A percentile compares a stretch with the other conserved stretches of the same genome.
These are phyloP conservation scores for Sminthurides bifidus DNA, from an alignment of 1,140 invertebrate genomes.

Conservation along the genomic window DNA sequence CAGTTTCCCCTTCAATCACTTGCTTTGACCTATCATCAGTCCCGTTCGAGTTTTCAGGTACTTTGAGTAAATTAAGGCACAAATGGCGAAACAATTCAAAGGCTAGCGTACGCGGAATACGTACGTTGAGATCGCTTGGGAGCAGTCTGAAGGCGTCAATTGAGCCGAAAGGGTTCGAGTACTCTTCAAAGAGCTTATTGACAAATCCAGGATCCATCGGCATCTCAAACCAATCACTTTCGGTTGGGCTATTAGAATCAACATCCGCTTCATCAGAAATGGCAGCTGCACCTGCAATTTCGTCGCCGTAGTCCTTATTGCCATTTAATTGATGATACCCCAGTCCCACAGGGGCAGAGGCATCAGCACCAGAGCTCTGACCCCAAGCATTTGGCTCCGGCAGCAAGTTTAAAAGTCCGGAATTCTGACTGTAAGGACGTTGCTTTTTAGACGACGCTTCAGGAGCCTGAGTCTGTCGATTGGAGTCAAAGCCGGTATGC, in stretches of 20 bases:
- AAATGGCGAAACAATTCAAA: conserved; percentile 11
- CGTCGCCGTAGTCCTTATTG: too few species aligned
- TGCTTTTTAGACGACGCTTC: too few species aligned
- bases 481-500: too few species aligned
- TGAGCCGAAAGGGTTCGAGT: background rate
- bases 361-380: too few species aligned
- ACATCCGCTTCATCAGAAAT: background rate
- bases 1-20: background rate
- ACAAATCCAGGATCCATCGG: background rate
- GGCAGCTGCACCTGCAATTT: background rate
- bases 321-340: too few species aligned
- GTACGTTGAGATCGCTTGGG: background rate
- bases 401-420: too few species aligned
- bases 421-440: too few species aligned
- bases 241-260: conserved; percentile 1
- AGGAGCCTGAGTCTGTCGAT: too few species aligned
- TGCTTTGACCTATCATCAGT: background rate
- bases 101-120: conserved; percentile 7
- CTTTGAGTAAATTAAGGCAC: conserved; percentile 1
- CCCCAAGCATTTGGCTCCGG: too few species aligned
- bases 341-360: too few species aligned
- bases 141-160: background rate
- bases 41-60: background rate
- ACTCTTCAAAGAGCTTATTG: background rate
- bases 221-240: conserved; percentile 12